phyloP scores from a whole-genome alignment of 2,888 invertebrate genomes.

The Chymomyza caudatula region DNA sequence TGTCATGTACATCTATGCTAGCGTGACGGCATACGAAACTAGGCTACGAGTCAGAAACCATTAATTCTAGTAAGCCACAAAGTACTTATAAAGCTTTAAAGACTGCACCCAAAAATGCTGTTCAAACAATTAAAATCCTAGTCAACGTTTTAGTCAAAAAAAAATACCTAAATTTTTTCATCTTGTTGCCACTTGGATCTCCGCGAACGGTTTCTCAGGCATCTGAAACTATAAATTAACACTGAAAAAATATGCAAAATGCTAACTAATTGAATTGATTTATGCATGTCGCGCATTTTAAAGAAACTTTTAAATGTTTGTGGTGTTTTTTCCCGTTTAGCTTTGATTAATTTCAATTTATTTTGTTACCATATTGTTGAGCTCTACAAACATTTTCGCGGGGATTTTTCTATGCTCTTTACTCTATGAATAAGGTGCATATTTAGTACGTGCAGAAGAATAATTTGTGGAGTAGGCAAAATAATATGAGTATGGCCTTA shows the following conservation, averaged over 20 bases:
- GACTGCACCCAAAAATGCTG: not conserved
- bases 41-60: too few relatives aligned
- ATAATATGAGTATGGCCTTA: too few relatives aligned
- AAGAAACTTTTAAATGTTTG: constrained; percentile 41
- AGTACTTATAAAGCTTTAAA: too few relatives aligned
- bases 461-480: too few relatives aligned
- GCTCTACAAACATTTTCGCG: not conserved
- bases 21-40: too few relatives aligned
- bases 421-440: too few relatives aligned
- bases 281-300: constrained; percentile 64
- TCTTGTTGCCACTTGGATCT: not conserved
- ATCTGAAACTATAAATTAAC: not conserved
- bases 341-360: constrained; percentile 66
- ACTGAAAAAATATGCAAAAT: not conserved
- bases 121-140: not conserved
- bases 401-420: not conserved
- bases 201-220: not conserved
- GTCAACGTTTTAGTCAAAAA: not conserved
- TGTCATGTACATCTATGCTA: too few relatives aligned
- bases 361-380: constrained; percentile 45
- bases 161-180: not conserved
- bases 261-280: constrained; percentile 68
- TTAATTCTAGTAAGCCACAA: too few relatives aligned
- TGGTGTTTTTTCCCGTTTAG: not conserved
- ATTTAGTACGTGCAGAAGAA: too few relatives aligned